These are phyloP conservation scores for Limnephilus lunatus DNA, from an alignment of 2,888 invertebrate genomes.

Conservation along the genomic window DNA sequence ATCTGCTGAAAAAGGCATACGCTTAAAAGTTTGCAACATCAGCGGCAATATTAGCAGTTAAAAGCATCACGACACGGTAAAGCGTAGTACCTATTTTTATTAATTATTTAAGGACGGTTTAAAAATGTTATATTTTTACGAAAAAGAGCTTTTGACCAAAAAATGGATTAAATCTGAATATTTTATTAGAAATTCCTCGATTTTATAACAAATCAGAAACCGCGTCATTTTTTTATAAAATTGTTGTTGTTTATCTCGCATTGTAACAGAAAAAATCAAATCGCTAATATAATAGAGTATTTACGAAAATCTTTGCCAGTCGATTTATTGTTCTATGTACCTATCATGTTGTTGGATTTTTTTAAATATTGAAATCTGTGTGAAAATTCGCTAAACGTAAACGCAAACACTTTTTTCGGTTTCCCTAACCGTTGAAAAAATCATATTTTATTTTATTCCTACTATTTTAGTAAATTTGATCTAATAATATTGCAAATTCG, in stretches of 20 bases:
- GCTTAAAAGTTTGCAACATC: background rate
- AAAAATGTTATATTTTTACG: no score
- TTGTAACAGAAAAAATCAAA: background rate
- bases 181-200: background rate
- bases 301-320: background rate
- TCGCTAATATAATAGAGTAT: background rate
- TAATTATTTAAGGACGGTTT: no score
- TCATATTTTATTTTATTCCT: no score
- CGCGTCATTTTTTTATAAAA: background rate
- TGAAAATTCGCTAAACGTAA: background rate
- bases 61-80: background rate
- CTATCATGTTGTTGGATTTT: background rate
- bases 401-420: background rate
- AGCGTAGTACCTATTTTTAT: no score
- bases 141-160: no score
- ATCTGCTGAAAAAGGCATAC: background rate
- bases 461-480: no score
- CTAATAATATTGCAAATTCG: no score
- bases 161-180: background rate
- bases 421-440: background rate
- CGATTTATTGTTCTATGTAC: background rate
- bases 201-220: background rate
- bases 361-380: background rate
- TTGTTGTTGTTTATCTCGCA: background rate
- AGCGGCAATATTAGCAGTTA: no score